A percentile compares a stretch with the other conserved stretches of the same genome.
Evolutionary conservation across 2,888 invertebrate species (phyloP).

Genomic region (Ischnura elegans): DNA sequence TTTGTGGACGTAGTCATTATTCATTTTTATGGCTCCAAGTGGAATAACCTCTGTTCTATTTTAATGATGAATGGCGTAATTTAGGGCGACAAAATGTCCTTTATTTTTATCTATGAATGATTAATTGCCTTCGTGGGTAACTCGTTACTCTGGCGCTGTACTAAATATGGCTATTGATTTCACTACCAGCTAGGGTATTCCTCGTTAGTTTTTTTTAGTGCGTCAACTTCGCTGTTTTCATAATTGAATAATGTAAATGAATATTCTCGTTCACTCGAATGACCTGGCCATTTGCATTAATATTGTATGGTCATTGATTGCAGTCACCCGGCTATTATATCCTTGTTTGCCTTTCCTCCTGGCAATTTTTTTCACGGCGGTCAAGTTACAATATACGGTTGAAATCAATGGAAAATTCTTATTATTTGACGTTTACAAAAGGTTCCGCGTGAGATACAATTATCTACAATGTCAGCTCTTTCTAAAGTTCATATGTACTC

Average conservation of each 20-base stretch:
- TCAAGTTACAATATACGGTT: not conserved
- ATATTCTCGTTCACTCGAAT: not conserved
- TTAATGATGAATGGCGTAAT: not conserved
- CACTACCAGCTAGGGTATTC: not conserved
- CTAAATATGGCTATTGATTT: not conserved
- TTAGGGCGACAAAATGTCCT: not conserved
- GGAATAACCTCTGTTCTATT: not conserved
- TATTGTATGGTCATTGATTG: not conserved
- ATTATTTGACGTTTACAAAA: not conserved
- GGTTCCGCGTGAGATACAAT: no score
- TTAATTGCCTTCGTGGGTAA: not conserved
- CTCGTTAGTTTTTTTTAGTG: not conserved
- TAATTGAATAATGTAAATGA: not conserved
- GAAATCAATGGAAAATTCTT: not conserved
- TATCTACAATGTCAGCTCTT: no score
- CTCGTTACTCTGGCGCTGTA: not conserved
- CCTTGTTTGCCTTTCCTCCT: not conserved
- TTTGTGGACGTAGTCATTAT: not conserved
- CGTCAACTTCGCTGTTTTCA: not conserved
- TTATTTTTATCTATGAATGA: not conserved
- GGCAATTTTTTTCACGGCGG: not conserved
- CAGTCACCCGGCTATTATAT: not conserved
- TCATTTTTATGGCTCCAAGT: not conserved
- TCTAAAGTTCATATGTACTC: no score
- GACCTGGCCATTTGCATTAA: not conserved